These are phyloP conservation scores for Chauna torquata DNA, from an alignment of 2,113 vertebrate species.

Conservation along the genomic window DNA sequence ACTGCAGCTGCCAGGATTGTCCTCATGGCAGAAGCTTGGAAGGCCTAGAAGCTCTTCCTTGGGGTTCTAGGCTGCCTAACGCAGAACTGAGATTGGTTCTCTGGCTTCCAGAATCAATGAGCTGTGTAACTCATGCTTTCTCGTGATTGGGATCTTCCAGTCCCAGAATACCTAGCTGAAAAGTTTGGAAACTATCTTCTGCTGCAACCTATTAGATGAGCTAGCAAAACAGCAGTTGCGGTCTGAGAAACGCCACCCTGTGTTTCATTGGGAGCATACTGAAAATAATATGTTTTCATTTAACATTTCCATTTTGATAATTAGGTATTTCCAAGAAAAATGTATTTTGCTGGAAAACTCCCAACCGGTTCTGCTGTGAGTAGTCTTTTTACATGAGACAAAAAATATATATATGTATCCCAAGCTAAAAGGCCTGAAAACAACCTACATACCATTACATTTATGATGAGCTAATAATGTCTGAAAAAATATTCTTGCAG, in stretches of 20 bases:
- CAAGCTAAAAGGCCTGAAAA: neutral
- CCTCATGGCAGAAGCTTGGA: neutral
- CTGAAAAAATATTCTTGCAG: neutral
- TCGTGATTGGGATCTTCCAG: neutral
- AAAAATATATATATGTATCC: neutral
- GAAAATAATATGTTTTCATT: neutral
- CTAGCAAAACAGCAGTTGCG: neutral
- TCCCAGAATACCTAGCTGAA: neutral
- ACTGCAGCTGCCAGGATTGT: neutral
- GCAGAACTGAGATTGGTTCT: neutral
- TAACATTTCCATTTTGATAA: neutral
- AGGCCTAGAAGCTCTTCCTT: neutral
- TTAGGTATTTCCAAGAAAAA: neutral
- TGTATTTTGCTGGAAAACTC: neutral
- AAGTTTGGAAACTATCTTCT: fast-evolving
- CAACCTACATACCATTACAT: neutral
- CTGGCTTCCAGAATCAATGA: neutral
- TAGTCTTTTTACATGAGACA: neutral
- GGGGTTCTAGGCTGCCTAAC: neutral
- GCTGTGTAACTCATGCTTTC: neutral
- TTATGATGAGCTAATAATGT: neutral
- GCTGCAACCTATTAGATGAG: neutral
- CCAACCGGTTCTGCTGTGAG: neutral
- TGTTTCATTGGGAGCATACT: neutral
- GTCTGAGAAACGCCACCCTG: neutral